These are phyloP conservation scores for Etheostoma perlongum DNA, from an alignment of 2,797 vertebrate genomes.

Conservation along the genomic window DNA sequence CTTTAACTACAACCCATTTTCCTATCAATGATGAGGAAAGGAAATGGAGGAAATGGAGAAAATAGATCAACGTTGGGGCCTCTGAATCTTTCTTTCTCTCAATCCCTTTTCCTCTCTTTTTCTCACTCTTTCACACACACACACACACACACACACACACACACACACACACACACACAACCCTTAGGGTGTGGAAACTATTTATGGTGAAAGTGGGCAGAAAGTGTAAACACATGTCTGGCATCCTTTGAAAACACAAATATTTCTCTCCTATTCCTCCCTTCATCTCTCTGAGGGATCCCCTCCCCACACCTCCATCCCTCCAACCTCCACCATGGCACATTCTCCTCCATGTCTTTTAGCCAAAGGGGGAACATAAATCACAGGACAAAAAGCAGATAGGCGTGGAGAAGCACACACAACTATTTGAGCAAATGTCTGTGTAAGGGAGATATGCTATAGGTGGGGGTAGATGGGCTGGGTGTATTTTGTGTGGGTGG, in stretches of 20 bases:
- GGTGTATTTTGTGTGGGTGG: constrained; percentile 25
- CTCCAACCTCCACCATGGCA: constrained; percentile 50
- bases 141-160: constrained; percentile 13
- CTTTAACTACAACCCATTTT: constrained; percentile 29
- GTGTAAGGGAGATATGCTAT: constrained; percentile 29
- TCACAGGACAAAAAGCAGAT: constrained; percentile 60
- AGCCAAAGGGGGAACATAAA: constrained; percentile 65
- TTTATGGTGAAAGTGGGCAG: constrained; percentile 78
- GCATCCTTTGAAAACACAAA: constrained; percentile 77
- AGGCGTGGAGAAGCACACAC: constrained; percentile 52
- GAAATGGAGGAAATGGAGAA: constrained; percentile 12
- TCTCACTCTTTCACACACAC: too few species aligned
- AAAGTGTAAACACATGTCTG: constrained; percentile 84
- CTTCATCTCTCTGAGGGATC: constrained; percentile 56
- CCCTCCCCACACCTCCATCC: constrained; percentile 37
- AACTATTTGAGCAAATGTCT: constrained; percentile 53
- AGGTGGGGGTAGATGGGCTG: constrained; percentile 5
- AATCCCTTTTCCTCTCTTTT: too few species aligned
- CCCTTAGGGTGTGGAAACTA: constrained; percentile 71
- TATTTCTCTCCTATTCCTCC: constrained; percentile 60
- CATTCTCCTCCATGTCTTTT: constrained; percentile 50
- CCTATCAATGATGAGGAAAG: constrained; percentile 3
- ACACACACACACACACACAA: constrained; percentile 21
- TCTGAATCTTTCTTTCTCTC: constrained; percentile 7
- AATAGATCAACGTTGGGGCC: constrained; percentile 52